Evolutionary conservation across 2,888 invertebrate genomes (phyloP).

Genomic region (Coecobrya sp.): DNA sequence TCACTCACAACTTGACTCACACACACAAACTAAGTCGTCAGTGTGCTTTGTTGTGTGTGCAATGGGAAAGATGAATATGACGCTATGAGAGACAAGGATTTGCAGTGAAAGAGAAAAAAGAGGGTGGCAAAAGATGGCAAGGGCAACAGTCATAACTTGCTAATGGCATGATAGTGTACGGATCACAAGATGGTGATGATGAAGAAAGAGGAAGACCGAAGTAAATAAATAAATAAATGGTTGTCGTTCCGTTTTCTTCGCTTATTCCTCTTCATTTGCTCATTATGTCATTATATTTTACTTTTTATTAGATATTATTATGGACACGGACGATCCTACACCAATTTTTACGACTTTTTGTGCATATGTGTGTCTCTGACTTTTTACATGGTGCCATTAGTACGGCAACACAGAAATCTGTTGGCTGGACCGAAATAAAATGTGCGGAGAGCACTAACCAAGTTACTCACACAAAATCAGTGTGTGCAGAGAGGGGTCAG

Average conservation of each 20-base stretch:
- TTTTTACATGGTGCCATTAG: conserved; percentile 1
- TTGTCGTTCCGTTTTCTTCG: conserved; percentile 58
- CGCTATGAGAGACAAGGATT: not conserved
- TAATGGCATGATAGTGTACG: conserved; percentile 45
- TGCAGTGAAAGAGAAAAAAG: conserved; percentile 21
- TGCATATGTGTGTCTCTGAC: not conserved
- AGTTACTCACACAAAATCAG: not conserved
- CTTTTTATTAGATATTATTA: conserved; percentile 63
- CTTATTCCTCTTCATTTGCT: conserved; percentile 63
- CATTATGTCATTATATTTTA: conserved; percentile 68
- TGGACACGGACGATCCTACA: conserved; percentile 9
- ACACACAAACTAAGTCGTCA: not conserved
- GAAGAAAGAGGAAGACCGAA: conserved; percentile 16
- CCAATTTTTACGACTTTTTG: conserved; percentile 45
- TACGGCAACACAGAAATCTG: conserved; percentile 6
- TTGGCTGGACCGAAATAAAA: conserved; percentile 3
- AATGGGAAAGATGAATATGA: conserved; percentile 2
- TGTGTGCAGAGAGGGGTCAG: not conserved
- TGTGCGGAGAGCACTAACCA: not conserved
- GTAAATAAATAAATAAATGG: conserved; percentile 58
- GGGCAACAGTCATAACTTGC: conserved; percentile 48
- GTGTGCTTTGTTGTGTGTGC: not conserved
- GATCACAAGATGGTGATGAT: conserved; percentile 4
- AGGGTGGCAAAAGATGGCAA: conserved; percentile 17
- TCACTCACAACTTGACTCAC: not conserved